A percentile compares a stretch with the other conserved stretches of the same genome.
These are phyloP conservation scores for Aporrectodea caliginosa DNA, from an alignment of 1,140 invertebrate genomes.

Conservation along the genomic window DNA sequence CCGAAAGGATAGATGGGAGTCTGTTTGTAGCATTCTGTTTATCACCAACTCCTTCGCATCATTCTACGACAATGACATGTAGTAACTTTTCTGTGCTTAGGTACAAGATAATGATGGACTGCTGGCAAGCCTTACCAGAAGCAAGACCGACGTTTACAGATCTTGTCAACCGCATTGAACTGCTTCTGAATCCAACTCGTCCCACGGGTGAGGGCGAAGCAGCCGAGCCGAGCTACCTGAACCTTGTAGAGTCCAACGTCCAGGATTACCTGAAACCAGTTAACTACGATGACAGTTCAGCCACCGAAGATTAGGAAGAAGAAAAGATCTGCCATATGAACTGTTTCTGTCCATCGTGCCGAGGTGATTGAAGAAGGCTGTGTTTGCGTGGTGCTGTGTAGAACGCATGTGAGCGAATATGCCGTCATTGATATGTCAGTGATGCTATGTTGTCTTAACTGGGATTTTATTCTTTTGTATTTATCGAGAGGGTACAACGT, in stretches of 20 bases:
- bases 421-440: too few relatives aligned
- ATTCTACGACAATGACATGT: too few relatives aligned
- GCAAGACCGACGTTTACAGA: constrained; percentile 72
- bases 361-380: too few relatives aligned
- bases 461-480: too few relatives aligned
- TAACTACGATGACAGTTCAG: not conserved
- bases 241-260: not conserved
- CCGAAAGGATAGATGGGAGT: too few relatives aligned
- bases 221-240: constrained; percentile 10
- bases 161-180: constrained; percentile 67
- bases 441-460: too few relatives aligned
- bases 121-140: constrained; percentile 76
- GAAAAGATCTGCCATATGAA: not conserved
- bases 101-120: constrained; percentile 78
- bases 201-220: not conserved
- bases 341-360: not conserved
- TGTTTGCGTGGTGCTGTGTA: too few relatives aligned
- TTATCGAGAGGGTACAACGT: too few relatives aligned
- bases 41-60: too few relatives aligned
- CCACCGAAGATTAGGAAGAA: not conserved
- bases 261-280: constrained; percentile 25
- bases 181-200: constrained; percentile 28
- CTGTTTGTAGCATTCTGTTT: too few relatives aligned
- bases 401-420: too few relatives aligned
- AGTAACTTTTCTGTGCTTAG: constrained; percentile 51